Evolutionary conservation across 35 echinoderm and acorn worm species (phyloP), one percentile per base, ranked within the genome.

Genomic region (Acanthaster planci): DNA sequence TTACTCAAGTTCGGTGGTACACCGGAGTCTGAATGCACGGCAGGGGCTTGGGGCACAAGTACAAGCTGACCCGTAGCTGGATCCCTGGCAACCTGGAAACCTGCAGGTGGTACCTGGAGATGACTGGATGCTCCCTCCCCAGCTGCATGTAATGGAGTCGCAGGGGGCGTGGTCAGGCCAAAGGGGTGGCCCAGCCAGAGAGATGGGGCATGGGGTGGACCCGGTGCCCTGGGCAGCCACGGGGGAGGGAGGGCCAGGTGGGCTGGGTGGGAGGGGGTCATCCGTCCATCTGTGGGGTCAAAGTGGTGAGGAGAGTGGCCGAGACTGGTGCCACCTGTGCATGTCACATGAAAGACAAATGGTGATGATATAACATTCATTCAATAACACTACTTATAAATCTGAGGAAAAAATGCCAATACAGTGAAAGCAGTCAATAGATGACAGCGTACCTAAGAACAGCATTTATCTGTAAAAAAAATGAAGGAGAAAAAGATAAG

Each of bases 21-120:
- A 38, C 67, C 23, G 34, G 64, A 72, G 44, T 86, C 84, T 3
- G 87, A 47, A 27, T 81, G 58, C 51, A 52, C 39, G 1, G 86
- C 26, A 8, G 84, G 84, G 12, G 54, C 55, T 18, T 84, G 59
- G 10, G 91, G 91, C 30, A 93, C 67, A 32, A 88, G 56, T 37
- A 93, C 68, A 17, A 93, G 58, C 37, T 93, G 91, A n/a, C 91
- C 91, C 2, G 85, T 93, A 1, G 91, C 67, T 8, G 91, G 91
- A 77, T 93, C 91, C 26, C 81, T 80, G n/a, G 91, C 86, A 18
- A 87, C 57, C 51, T 93, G 91, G 50, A 88, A 77, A 7, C 90
- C 90, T 39, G 79, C 40, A 1, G 79, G 79, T 7, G 79, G 79
- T 44, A 79, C 19, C 18, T 89, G 87, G n/a, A 57, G 31, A 67